Base-by-base conservation (phyloP, 1,140 invertebrate genomes). In the Drosophila rhopaloa region DNA sequence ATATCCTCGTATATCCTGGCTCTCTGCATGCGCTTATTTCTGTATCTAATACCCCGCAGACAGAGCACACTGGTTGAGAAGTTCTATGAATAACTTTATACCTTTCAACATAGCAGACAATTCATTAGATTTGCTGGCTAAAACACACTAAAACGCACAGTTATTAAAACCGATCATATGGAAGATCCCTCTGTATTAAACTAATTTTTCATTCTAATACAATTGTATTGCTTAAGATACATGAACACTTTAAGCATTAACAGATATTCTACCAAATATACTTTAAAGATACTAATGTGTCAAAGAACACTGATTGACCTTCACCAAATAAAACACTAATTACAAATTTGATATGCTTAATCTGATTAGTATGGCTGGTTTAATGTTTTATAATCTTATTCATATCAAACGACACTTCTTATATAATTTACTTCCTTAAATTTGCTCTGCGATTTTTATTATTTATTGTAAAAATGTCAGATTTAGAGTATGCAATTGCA, bases 11-110 rank as follows among this genome's bases (percentile, higher is more conserved):
- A 76, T 62, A 78, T 47, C 41, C 53, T 75, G 51, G 43, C 54
- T n/a, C 48, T 53, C 55, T 32, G 54, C 47, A 58, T 58, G 56
- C 66, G 46, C 54, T 54, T 74, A 67, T 71, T 67, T 75, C 47
- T 54, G 72, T 79, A 78, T 61, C 77, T 66, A 62, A 72, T 63
- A 53, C 59, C 48, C 66, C 59, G 70, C 83, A 86, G 83, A 55
- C 58, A 48, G 29, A 19, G 37, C 44, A 72, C 68, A 72, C 68
- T 72, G 67, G 67, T 71, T 44, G 19, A 29, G 37, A 35, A 41
- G 16, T 2, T 10, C 8, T 60, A 37, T 44, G n/a, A 61, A 46
- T 60, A 37, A 16, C 4, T 9, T 8, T 6, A n/a, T 6, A 0
- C 11, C 16, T 7, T 13, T 10, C 37, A 19, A 29, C 11, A 16